phyloP scores from a whole-genome alignment of 2,797 vertebrate species.

The Parotocinclus haroldoi region DNA sequence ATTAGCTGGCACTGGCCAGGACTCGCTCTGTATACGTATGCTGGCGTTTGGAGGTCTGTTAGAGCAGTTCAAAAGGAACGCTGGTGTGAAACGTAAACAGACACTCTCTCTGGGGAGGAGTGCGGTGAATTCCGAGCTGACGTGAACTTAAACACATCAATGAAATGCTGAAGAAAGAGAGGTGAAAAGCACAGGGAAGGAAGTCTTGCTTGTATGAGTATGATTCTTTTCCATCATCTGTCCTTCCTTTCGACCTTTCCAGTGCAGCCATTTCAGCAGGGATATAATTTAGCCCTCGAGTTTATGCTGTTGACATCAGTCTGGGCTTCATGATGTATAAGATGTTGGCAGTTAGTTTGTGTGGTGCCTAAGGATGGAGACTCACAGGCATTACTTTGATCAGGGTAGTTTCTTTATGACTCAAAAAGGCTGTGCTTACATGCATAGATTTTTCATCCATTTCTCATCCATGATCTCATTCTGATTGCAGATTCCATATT shows the following conservation, averaged over 20 bases:
- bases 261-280: not conserved
- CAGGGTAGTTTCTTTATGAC: no score
- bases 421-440: no score
- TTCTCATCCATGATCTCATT: no score
- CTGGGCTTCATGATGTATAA: not conserved
- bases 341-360: not conserved
- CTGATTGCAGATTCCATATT: no score
- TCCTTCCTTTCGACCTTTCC: conserved; percentile 7
- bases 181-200: conserved; percentile 62
- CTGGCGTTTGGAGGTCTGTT: conserved; percentile 54
- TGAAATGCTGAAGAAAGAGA: conserved; percentile 56
- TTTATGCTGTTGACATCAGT: not conserved
- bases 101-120: conserved; percentile 49
- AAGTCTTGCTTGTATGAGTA: conserved; percentile 29
- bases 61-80: conserved; percentile 56
- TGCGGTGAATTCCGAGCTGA: conserved; percentile 65
- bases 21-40: conserved; percentile 61
- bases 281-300: not conserved
- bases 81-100: conserved; percentile 58
- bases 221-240: conserved; percentile 12
- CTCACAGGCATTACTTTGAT: no score
- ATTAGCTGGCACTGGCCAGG: conserved; percentile 53
- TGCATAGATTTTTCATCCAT: no score
- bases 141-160: conserved; percentile 64
- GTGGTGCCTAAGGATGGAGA: no score